Conservation (phyloP, 2,113 vertebrate species). For the Chloebia gouldiae region DNA sequence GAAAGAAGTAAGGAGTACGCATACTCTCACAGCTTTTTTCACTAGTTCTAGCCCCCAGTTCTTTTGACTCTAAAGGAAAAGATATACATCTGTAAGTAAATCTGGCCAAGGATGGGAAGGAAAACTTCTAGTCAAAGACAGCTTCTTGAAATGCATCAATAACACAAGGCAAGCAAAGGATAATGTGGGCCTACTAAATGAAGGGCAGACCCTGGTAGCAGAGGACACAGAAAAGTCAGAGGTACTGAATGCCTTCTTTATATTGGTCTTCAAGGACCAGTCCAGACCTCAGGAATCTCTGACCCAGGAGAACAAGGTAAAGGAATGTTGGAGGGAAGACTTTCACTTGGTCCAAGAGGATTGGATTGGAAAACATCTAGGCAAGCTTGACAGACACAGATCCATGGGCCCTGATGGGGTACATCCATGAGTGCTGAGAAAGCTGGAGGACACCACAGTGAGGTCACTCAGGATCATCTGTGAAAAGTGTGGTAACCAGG, state of each 20-base stretch:
- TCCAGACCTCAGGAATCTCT: not conserved
- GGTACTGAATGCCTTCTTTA: not conserved
- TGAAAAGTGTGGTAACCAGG: not conserved
- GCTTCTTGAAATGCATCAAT: not conserved
- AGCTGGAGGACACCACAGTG: fast-evolving
- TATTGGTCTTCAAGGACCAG: not conserved
- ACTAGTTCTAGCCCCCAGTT: not conserved
- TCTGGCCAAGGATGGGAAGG: not conserved
- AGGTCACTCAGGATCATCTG: not conserved
- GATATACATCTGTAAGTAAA: not conserved
- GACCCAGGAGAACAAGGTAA: not conserved
- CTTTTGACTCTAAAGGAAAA: not conserved
- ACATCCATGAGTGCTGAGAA: fast-evolving
- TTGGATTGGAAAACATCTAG: not conserved
- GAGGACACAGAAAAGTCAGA: not conserved
- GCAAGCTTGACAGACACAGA: not conserved
- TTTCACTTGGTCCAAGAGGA: not conserved
- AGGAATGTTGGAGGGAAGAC: not conserved
- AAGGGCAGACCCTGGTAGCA: not conserved
- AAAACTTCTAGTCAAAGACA: not conserved
- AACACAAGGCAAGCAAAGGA: not conserved
- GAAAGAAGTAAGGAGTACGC: not conserved
- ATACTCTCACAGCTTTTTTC: not conserved
- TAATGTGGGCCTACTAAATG: not conserved
- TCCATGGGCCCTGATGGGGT: not conserved